A percentile compares a stretch with the other conserved stretches of the same genome.
These are phyloP conservation scores for Oophaga pumilio DNA, from an alignment of 2,113 vertebrate species.

Conservation along the genomic window DNA sequence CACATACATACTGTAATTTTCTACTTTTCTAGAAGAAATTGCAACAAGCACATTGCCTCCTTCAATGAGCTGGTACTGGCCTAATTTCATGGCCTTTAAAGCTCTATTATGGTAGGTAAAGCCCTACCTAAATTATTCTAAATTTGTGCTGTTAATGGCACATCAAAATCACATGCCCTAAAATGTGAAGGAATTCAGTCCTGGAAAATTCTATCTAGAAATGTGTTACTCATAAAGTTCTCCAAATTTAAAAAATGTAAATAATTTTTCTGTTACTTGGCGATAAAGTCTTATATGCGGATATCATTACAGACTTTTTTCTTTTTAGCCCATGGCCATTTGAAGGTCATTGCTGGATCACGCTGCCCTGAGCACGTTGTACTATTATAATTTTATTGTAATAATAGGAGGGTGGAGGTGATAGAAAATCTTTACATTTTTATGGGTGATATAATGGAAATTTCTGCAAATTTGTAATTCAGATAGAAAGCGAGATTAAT, in stretches of 20 bases:
- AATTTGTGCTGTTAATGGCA: not conserved
- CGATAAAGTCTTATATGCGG: not conserved
- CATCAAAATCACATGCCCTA: not conserved
- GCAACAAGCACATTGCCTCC: not conserved
- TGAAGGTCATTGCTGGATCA: not conserved
- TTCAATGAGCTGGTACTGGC: not conserved
- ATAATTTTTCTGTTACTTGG: conserved; percentile 10
- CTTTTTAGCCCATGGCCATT: not conserved
- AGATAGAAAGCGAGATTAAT: not conserved
- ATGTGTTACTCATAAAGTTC: not conserved
- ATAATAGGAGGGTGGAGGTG: not conserved
- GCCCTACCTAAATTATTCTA: not conserved
- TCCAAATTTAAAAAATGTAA: not conserved
- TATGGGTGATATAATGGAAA: not conserved
- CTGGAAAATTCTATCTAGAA: not conserved
- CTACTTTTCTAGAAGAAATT: not conserved
- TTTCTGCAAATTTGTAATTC: not conserved
- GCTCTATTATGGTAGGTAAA: not conserved
- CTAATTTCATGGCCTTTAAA: not conserved
- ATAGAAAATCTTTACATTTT: not conserved
- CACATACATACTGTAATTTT: not conserved
- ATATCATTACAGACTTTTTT: not conserved
- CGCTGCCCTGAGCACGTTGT: not conserved
- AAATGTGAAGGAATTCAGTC: not conserved
- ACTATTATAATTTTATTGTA: not conserved